Conservation (phyloP, 2,113 vertebrate species). For the Amblyornis subalaris region DNA sequence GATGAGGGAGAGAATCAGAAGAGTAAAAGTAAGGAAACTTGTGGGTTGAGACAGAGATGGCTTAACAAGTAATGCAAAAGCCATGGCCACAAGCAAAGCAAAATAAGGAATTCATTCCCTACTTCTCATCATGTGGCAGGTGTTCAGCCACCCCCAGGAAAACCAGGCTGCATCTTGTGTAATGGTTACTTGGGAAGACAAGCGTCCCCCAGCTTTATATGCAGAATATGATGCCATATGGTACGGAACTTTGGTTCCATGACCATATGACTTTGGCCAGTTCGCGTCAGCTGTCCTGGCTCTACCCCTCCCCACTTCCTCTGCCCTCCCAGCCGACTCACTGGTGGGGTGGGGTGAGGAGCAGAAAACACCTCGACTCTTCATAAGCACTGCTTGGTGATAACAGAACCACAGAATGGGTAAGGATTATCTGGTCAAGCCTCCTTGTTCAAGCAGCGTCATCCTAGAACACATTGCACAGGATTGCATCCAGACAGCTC, state of each 20-base stretch:
- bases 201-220: background rate
- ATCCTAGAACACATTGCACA: background rate
- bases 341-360: background rate
- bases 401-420: background rate
- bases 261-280: too few relatives aligned
- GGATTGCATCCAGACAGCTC: background rate
- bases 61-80: background rate
- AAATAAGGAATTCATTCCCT: background rate
- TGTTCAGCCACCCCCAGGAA: background rate
- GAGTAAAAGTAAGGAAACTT: background rate
- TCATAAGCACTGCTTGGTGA: background rate
- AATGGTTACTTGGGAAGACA: background rate
- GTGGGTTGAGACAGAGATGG: background rate
- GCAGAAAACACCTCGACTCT: background rate
- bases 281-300: background rate
- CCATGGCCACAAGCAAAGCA: background rate
- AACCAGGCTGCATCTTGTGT: background rate
- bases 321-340: background rate
- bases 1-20: background rate
- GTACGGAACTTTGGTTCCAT: background rate
- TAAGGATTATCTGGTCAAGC: background rate
- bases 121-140: background rate
- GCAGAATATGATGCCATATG: background rate
- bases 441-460: background rate
- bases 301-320: background rate